A percentile compares a stretch with the other conserved stretches of the same genome.
These are phyloP conservation scores for Psittacus erithacus DNA, from an alignment of 2,113 vertebrate genomes.

Conservation along the genomic window DNA sequence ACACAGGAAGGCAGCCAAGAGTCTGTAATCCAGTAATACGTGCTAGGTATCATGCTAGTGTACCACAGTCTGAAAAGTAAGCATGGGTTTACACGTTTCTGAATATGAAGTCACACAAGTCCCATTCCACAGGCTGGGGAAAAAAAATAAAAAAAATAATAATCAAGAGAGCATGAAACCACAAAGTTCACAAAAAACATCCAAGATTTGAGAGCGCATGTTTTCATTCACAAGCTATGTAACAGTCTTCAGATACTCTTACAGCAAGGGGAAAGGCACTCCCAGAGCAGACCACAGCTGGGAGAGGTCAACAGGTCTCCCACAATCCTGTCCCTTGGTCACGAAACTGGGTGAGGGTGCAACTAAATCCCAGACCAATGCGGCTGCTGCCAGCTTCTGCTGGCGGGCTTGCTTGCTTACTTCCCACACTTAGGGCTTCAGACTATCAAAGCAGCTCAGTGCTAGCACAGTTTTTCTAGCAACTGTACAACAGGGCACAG, in stretches of 20 bases:
- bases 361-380: not conserved
- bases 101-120: not conserved
- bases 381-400: not conserved
- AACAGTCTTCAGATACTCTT: not conserved
- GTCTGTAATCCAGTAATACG: not conserved
- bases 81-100: not conserved
- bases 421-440: not conserved
- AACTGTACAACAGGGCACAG: not conserved
- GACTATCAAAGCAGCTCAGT: not conserved
- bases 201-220: fast-evolving
- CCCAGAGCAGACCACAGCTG: not conserved
- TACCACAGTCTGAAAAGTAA: not conserved
- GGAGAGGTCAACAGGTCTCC: not conserved
- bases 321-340: not conserved
- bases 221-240: not conserved
- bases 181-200: not conserved
- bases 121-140: not conserved
- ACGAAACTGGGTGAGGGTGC: not conserved
- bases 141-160: not conserved
- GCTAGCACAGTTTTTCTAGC: not conserved
- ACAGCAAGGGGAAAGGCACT: not conserved
- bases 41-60: not conserved
- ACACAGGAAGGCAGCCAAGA: slow-evolving; percentile 27
- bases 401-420: not conserved
- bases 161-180: not conserved